Evolutionary conservation across 2,113 vertebrate genomes (phyloP), one percentile per base, ranked within the genome.

Genomic region (Corydoras maculifer): DNA sequence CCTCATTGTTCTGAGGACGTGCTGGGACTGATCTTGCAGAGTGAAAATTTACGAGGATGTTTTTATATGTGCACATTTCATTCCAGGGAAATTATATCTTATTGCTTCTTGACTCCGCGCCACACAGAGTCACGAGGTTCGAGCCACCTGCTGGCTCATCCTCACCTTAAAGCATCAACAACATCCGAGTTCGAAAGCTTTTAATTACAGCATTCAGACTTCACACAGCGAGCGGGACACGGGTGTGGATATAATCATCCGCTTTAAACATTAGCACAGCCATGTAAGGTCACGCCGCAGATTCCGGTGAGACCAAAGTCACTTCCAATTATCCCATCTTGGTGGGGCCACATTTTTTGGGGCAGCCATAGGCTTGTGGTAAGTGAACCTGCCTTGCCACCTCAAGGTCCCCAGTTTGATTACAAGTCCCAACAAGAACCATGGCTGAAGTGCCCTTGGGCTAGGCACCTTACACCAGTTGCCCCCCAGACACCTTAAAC

Each of bases 51-150:
- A 78, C 65, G 66, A 63, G 77, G 57, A 70, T 75, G 73, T 78
- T 78, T 76, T 78, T 69, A 78, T 78, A 62, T 69, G 70, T 65
- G 57, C 77, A 78, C 65, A 65, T 57, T 72, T 78, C 77, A 65
- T 69, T 75, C 73, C 62, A 32, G 35, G 74, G 65, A 69, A 78
- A 78, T 78, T 62, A 75, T 72, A 78, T 65, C 73, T 69, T 69
- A 71, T 66, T 72, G 55, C 13, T 8, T 48, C 48, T 69, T 75
- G 73, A 72, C 60, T 57, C 57, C 25, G 30, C 3, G 61, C 73
- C 70, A 78, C 51, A 61, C 54, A 72, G 51, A 62, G 59, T 49
- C 30, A 48, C 29, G 43, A 68, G 64, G 59, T 68, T 62, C 65
- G 60, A 32, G 58, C 64, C 64, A n/a, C 51, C 62, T 49, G 25